Base-by-base conservation (phyloP, 2,888 invertebrate species). In the Girardia tigrina region DNA sequence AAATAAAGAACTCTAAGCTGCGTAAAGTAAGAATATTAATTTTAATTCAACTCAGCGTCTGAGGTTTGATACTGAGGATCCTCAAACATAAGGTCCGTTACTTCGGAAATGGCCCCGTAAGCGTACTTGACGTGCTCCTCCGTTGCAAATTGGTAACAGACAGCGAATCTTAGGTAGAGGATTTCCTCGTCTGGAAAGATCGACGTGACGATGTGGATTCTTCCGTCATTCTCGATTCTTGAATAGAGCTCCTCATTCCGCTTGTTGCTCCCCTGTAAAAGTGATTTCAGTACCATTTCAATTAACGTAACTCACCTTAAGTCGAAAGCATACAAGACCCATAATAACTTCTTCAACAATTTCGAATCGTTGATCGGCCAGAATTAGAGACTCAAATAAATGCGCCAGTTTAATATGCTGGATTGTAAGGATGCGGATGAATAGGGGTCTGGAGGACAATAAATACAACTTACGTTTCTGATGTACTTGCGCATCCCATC, bases 151-250 rank as follows among this genome's bases (percentile, higher is more conserved):
- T 75, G 72, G 28, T 29, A 71, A 26, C 70, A 70, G 6, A 95
- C 87, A 0, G 92, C 92, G 84, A 95, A 87, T 77, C 95, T 88
- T 72, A 95, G 85, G 86, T 94, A 93, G 83, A 90, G 94, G 0
- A 87, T 87, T 78, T 90, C 91, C 6, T n/a, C 23, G 26, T 28
- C 28, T 70, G 88, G 88, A 77, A 93, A 90, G 84, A 91, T 91
- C 0, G 93, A 90, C 0, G 95, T 94, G 20, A 94, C 93, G 81
- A 95, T 86, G 83, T 94, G 93, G 78, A 97, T 92, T 79, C 90
- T 89, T 1, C 93, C 92, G 75, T 91, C 86, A 0, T 90, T 91
- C 82, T 94, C 94, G 77, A 95, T 90, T 76, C 88, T 88, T 81
- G 91, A 90, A 78, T 93, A 84, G 0, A 94, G 85, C 1, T 87